Evolutionary conservation across 2,888 invertebrate genomes (phyloP).

Genomic region (Stegana nigrithorax): DNA sequence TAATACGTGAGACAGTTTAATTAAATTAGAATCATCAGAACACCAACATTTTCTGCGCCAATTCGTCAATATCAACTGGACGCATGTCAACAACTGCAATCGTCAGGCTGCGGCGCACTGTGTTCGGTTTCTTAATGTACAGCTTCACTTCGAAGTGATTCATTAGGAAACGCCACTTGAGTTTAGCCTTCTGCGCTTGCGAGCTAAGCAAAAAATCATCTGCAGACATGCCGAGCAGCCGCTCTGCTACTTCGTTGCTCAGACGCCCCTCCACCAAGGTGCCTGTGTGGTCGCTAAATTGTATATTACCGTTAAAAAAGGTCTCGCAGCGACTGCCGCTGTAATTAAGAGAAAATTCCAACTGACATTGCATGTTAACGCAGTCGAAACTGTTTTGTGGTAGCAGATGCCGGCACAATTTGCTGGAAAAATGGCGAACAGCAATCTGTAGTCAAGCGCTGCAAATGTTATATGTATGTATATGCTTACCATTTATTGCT

Average conservation of each 20-base stretch:
- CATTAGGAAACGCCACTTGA: slow-evolving; percentile 76
- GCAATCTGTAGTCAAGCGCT: neutral
- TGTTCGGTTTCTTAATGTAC: slow-evolving; percentile 52
- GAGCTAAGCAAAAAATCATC: slow-evolving; percentile 71
- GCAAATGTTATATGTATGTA: slow-evolving; percentile 18
- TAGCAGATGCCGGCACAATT: slow-evolving; percentile 48
- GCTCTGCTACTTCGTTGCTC: slow-evolving; percentile 72
- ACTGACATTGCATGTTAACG: slow-evolving; percentile 53
- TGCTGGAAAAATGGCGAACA: slow-evolving; percentile 37
- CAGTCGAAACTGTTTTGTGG: slow-evolving; percentile 42
- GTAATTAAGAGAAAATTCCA: slow-evolving; percentile 50
- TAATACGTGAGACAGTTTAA: too few species aligned
- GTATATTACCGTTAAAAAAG: slow-evolving; percentile 74
- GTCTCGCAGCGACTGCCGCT: slow-evolving; percentile 48
- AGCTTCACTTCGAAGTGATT: slow-evolving; percentile 74
- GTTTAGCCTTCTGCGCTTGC: slow-evolving; percentile 70
- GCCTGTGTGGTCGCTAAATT: slow-evolving; percentile 78
- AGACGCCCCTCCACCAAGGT: slow-evolving; percentile 73
- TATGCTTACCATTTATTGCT: slow-evolving; percentile 69
- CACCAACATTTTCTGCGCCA: slow-evolving; percentile 52
- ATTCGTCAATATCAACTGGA: slow-evolving; percentile 41
- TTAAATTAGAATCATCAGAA: slow-evolving; percentile 42
- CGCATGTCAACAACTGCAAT: slow-evolving; percentile 57
- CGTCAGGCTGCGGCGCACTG: slow-evolving; percentile 45
- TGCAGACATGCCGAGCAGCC: slow-evolving; percentile 71